Evolutionary conservation across 2,797 vertebrate species (phyloP).

Genomic region (Rhinoraja longicauda): DNA sequence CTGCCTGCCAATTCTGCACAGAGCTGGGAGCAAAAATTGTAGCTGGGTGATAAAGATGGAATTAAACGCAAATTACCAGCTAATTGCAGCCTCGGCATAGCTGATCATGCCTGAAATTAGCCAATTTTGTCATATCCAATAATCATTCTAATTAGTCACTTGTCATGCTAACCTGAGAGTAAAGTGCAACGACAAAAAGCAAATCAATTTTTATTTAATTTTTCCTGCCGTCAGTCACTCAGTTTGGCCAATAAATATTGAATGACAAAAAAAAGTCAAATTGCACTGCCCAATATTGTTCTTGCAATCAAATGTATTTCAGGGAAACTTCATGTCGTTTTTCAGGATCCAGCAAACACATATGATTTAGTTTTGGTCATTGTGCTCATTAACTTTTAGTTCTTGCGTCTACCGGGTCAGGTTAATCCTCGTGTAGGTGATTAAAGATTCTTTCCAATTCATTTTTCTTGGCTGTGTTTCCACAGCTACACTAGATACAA

Average conservation of each 20-base stretch:
- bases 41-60: neutral
- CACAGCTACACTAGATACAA: neutral
- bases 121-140: neutral
- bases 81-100: constrained; percentile 9
- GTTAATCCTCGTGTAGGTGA: neutral
- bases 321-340: neutral
- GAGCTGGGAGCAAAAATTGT: neutral
- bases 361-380: neutral
- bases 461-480: neutral
- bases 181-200: neutral
- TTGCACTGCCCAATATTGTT: neutral
- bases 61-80: neutral
- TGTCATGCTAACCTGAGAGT: neutral
- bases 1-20: neutral
- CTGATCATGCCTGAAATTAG: constrained; percentile 31
- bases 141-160: constrained; percentile 16
- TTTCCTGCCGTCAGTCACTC: neutral
- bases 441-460: neutral
- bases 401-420: no score
- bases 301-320: neutral
- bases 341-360: neutral
- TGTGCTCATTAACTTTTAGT: neutral
- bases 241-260: neutral
- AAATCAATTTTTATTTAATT: neutral
- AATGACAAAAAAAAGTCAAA: neutral